Evolutionary conservation across 2,888 invertebrate species (phyloP).

Genomic region (Orchesella flavescens): DNA sequence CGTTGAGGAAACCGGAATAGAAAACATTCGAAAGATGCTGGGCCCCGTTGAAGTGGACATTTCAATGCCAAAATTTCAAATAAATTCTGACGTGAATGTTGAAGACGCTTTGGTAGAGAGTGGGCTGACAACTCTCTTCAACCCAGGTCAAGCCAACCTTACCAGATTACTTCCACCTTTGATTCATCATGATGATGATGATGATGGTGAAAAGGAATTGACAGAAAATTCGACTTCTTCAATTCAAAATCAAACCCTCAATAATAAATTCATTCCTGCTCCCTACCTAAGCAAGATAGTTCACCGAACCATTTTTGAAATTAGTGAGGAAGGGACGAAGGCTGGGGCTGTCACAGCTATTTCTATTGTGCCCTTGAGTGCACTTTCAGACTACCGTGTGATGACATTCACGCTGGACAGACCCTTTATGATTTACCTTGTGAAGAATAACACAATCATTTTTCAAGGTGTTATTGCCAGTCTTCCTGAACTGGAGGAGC

Average conservation of each 20-base stretch:
- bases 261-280: background rate
- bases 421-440: constrained; percentile 31
- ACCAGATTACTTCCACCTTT: background rate
- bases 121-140: constrained; percentile 25
- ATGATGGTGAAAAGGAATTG: background rate
- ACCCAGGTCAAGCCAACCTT: constrained; percentile 2
- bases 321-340: constrained; percentile 34
- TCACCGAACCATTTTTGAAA: constrained; percentile 45
- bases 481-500: constrained; percentile 3
- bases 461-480: constrained; percentile 33
- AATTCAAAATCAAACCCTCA: no score
- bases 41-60: constrained; percentile 12
- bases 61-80: constrained; percentile 31
- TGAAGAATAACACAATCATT: constrained; percentile 22
- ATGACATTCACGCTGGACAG: constrained; percentile 15
- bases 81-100: constrained; percentile 24
- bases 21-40: background rate
- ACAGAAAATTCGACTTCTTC: background rate
- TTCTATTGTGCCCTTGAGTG: constrained; percentile 25
- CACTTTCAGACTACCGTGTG: background rate
- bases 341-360: constrained; percentile 24
- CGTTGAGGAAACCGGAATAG: constrained; percentile 8
- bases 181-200: background rate
- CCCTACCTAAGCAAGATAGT: constrained; percentile 23
- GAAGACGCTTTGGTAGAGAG: constrained; percentile 24